A percentile compares a stretch with the other conserved stretches of the same genome.
Conservation (phyloP, 2,797 vertebrate species). For the Labroides dimidiatus region DNA sequence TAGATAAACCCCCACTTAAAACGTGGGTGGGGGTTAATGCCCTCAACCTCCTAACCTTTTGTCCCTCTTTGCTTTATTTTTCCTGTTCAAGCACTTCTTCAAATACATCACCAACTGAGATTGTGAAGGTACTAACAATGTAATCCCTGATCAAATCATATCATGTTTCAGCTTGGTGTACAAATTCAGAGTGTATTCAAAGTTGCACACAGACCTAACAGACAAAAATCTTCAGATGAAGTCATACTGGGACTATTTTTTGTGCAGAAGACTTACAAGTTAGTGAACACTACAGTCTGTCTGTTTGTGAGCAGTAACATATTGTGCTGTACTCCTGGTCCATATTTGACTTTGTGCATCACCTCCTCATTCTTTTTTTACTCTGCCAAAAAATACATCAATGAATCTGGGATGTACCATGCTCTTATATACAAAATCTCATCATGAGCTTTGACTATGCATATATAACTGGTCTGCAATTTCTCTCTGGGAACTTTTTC, state of each 20-base stretch:
- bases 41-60: conserved; percentile 16
- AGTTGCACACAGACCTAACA: conserved; percentile 4
- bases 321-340: conserved; percentile 82
- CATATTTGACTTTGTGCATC: conserved; percentile 84
- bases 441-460: neutral
- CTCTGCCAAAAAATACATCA: conserved; percentile 84
- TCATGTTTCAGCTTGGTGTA: neutral
- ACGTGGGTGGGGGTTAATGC: conserved; percentile 4
- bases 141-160: neutral
- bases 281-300: conserved; percentile 34
- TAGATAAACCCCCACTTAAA: conserved; percentile 52
- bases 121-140: conserved; percentile 1
- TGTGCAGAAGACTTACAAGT: neutral
- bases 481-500: neutral
- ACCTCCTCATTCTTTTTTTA: conserved; percentile 85
- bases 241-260: neutral
- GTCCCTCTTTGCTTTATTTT: neutral
- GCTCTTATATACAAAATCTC: conserved; percentile 11
- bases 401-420: conserved; percentile 66
- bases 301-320: conserved; percentile 67
- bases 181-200: conserved; percentile 12
- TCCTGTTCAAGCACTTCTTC: neutral
- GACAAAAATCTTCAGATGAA: conserved; percentile 15
- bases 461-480: neutral
- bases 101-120: conserved; percentile 5